Conservation (phyloP, 1,140 invertebrate genomes). For the Drosophila pseudoananassae region DNA sequence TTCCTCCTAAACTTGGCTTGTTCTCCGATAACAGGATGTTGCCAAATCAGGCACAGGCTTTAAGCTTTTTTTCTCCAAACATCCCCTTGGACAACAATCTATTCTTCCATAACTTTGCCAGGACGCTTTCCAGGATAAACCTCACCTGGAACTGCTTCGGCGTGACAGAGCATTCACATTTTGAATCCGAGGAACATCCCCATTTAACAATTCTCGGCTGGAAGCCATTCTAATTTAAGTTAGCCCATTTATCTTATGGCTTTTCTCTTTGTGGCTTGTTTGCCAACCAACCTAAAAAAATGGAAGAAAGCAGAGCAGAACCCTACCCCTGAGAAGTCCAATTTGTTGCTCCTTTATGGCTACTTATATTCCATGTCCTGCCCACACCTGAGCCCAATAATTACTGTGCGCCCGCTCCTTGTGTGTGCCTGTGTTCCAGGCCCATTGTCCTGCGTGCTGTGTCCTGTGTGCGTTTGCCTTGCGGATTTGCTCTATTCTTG, state of each 20-base stretch:
- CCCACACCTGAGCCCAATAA: constrained; percentile 70
- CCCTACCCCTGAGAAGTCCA: constrained; percentile 32
- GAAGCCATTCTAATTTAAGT: constrained; percentile 51
- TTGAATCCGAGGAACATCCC: constrained; percentile 22
- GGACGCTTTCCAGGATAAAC: not conserved
- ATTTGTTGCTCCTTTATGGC: constrained; percentile 60
- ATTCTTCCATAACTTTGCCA: not conserved
- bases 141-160: not conserved
- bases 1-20: constrained; percentile 22
- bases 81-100: not conserved
- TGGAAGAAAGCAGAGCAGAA: not conserved
- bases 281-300: not conserved
- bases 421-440: constrained; percentile 10
- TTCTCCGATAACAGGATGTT: not conserved
- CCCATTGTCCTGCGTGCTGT: constrained; percentile 24
- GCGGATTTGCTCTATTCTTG: constrained; percentile 24
- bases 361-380: constrained; percentile 49
- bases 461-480: constrained; percentile 37
- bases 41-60: not conserved
- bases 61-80: not conserved
- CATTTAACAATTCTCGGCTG: constrained; percentile 42
- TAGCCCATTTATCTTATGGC: constrained; percentile 57
- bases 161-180: not conserved
- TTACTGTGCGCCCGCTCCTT: constrained; percentile 35
- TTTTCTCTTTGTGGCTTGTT: constrained; percentile 44